phyloP scores from a whole-genome alignment of 2,113 vertebrate genomes.

The Setophaga petechia region DNA sequence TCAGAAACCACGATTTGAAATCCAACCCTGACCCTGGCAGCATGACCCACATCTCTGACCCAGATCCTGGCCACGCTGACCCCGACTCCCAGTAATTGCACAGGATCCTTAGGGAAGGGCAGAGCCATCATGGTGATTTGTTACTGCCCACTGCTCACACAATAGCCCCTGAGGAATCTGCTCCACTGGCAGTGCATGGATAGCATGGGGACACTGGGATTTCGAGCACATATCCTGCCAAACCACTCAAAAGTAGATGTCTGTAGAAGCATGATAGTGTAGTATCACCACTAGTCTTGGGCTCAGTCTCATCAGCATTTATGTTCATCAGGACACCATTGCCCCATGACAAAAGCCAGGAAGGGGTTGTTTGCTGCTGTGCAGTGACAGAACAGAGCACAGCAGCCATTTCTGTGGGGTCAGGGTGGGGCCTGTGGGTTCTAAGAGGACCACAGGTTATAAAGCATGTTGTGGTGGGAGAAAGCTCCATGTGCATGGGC shows the following conservation, averaged over 20 bases:
- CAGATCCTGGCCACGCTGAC: not conserved
- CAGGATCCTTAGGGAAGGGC: not conserved
- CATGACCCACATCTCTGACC: not conserved
- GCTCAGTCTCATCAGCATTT: not conserved
- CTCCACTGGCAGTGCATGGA: fast-evolving
- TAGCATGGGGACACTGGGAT: not conserved
- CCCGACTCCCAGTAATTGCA: not conserved
- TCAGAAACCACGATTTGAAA: not conserved
- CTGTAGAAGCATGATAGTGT: not conserved
- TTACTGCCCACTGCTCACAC: not conserved
- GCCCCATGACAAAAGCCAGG: not conserved
- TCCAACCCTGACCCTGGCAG: not conserved
- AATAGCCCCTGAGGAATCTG: not conserved
- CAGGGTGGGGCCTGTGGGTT: fast-evolving
- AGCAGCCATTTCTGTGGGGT: not conserved
- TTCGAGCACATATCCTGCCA: not conserved
- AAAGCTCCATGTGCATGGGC: not conserved
- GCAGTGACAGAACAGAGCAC: not conserved
- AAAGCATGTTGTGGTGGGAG: not conserved
- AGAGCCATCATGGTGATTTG: fast-evolving
- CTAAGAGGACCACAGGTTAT: not conserved
- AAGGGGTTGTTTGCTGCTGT: not conserved
- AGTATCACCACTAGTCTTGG: not conserved
- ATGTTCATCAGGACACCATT: not conserved
- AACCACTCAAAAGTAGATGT: not conserved